Base-by-base conservation (phyloP, 2,888 invertebrate genomes). In the Noctua janthina region DNA sequence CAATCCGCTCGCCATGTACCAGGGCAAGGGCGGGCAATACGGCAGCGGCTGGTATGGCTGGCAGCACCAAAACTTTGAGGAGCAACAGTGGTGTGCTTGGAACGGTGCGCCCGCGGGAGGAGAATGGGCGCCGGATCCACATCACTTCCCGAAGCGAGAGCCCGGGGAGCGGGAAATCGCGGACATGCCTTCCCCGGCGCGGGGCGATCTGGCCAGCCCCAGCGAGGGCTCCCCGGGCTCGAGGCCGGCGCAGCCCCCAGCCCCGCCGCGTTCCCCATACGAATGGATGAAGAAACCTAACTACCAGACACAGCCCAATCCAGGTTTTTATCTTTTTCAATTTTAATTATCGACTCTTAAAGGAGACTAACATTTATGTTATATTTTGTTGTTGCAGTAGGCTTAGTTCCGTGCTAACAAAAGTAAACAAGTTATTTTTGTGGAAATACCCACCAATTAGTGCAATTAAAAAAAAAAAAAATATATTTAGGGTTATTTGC, bases 221-320 rank as follows among this genome's bases (percentile, higher is more conserved):
- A 97, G 97, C 68, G 95, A 97, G 81, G 94, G 97, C 5, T 97
- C 97, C 0, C 96, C 97, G 2, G 95, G 97, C 1, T 97, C 97
- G 5, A 92, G 96, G 93, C 94, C 96, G 85, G 93, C 96, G 90
- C 94, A 97, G 93, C 94, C 98, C 91, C 98, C 98, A 69, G 97
- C 98, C 64, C 98, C 98, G 51, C 98, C 98, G 39, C 97, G 98
- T 68, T 98, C 98, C 87, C 98, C 99, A 0, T 99, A 98, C 94
- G 99, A 99, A 91, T 99, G 99, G 99, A 99, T 99, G 98, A 99
- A 98, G 95, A 99, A 98, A 94, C 98, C 98, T 0, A 98, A 98
- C 75, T 99, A 99, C 94, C 98, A 98, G 92, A 98, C 97, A 86
- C 98, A 98, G 92, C 98, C 98, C 5, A 98, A 98, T 95, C 98